These are phyloP conservation scores for Pyrgus malvae DNA, from an alignment of 2,888 invertebrate species.

Conservation along the genomic window DNA sequence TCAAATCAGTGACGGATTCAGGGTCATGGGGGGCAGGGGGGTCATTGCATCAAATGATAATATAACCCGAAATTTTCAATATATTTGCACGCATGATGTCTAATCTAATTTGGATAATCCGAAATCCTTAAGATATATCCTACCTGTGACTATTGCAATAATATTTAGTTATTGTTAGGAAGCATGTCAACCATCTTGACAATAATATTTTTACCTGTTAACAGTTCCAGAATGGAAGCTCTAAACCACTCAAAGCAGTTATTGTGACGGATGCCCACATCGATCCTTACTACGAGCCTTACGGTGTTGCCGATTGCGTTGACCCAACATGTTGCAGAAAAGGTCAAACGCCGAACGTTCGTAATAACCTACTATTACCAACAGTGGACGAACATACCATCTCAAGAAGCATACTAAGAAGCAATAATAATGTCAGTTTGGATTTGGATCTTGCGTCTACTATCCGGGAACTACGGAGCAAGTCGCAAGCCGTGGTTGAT, in stretches of 20 bases:
- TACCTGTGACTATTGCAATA: no score
- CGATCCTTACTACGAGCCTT: constrained; percentile 87
- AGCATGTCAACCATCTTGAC: no score
- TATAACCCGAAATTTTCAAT: no score
- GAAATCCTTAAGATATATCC: no score
- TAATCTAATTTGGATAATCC: no score
- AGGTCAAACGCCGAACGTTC: constrained; percentile 69
- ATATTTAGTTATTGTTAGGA: no score
- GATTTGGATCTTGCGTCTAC: constrained; percentile 48
- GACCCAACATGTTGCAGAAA: constrained; percentile 90
- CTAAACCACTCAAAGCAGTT: constrained; percentile 74
- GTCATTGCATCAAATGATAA: no score
- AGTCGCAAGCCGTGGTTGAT: constrained; percentile 30
- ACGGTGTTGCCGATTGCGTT: constrained; percentile 86
- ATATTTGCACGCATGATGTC: no score
- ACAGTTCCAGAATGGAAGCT: constrained; percentile 39
- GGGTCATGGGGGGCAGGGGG: no score
- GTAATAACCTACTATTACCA: constrained; percentile 37
- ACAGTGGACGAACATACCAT: constrained; percentile 48
- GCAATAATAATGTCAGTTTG: constrained; percentile 44
- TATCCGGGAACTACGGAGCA: constrained; percentile 42
- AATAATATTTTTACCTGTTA: constrained; percentile 13
- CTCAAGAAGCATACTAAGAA: constrained; percentile 46
- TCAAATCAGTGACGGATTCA: no score
- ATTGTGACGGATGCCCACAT: constrained; percentile 91